These are phyloP conservation scores for Cryptocheilus praepositus DNA, from an alignment of 2,888 invertebrate genomes.

Conservation along the genomic window DNA sequence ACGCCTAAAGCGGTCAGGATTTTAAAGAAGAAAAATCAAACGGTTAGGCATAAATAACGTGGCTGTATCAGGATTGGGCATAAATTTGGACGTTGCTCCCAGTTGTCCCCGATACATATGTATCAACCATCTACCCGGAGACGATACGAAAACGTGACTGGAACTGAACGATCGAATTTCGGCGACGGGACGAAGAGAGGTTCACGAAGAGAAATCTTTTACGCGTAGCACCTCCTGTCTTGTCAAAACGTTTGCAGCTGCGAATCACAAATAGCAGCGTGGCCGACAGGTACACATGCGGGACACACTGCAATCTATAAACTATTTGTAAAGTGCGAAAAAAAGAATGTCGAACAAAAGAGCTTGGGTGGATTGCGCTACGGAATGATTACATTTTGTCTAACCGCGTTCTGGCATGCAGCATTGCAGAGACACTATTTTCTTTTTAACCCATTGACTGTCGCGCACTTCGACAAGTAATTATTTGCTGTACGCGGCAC, in stretches of 20 bases:
- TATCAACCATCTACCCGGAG: neutral
- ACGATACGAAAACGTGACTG: constrained; percentile 46
- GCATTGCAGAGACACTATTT: too few species aligned
- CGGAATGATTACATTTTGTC: too few species aligned
- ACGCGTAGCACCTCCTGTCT: neutral
- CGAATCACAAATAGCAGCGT: too few species aligned
- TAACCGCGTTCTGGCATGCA: too few species aligned
- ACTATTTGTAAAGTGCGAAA: too few species aligned
- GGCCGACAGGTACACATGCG: too few species aligned
- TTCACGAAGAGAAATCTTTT: neutral
- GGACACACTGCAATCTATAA: too few species aligned
- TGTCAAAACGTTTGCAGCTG: neutral
- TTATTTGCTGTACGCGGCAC: too few species aligned
- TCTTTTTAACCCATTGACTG: too few species aligned
- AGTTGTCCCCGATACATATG: neutral
- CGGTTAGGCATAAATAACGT: constrained; percentile 42
- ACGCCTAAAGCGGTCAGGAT: constrained; percentile 27
- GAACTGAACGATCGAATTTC: constrained; percentile 18
- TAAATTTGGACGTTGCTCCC: constrained; percentile 14
- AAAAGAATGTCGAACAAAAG: too few species aligned
- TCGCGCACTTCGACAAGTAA: too few species aligned
- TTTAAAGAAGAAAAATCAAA: constrained; percentile 27
- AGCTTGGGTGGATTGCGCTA: too few species aligned
- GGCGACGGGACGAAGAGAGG: constrained; percentile 17
- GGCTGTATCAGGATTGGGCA: constrained; percentile 25